A percentile compares a stretch with the other conserved stretches of the same genome.
phyloP scores from a whole-genome alignment of 1,140 invertebrate species.

The Drosophila miranda region DNA sequence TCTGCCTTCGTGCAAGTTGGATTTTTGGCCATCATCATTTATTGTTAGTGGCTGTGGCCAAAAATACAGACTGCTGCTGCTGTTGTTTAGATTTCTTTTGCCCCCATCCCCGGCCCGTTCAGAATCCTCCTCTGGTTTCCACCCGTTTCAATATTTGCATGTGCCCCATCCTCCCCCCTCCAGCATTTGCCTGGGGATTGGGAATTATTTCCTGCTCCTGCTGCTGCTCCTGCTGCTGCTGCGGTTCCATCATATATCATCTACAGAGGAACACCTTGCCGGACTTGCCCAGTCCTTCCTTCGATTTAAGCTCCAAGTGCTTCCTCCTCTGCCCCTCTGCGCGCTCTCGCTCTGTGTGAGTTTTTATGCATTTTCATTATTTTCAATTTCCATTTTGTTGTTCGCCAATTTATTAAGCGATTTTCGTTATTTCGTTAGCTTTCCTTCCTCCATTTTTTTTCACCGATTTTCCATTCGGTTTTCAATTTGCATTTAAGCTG shows the following conservation, averaged over 20 bases:
- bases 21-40: constrained; percentile 58
- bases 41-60: constrained; percentile 64
- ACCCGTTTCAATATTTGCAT: constrained; percentile 74
- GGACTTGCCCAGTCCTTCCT: background rate
- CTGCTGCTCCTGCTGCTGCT: constrained; percentile 40
- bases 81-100: constrained; percentile 79
- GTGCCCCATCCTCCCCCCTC: constrained; percentile 7
- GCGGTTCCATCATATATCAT: constrained; percentile 76
- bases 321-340: background rate
- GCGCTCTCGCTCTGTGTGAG: background rate
- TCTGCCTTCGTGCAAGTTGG: constrained; percentile 22
- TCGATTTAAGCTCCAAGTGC: constrained; percentile 24
- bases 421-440: constrained; percentile 9
- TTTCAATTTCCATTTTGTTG: constrained; percentile 72
- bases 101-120: constrained; percentile 13
- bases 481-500: constrained; percentile 50
- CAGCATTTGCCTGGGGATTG: constrained; percentile 33
- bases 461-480: constrained; percentile 6
- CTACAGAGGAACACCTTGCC: constrained; percentile 62
- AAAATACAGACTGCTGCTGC: constrained; percentile 43
- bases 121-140: too few relatives aligned
- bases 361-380: constrained; percentile 80
- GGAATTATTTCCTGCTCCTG: constrained; percentile 78
- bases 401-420: constrained; percentile 63
- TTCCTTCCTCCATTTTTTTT: background rate